Conservation (phyloP, 2,797 vertebrate species). For the Paramormyrops hopkinsi region DNA sequence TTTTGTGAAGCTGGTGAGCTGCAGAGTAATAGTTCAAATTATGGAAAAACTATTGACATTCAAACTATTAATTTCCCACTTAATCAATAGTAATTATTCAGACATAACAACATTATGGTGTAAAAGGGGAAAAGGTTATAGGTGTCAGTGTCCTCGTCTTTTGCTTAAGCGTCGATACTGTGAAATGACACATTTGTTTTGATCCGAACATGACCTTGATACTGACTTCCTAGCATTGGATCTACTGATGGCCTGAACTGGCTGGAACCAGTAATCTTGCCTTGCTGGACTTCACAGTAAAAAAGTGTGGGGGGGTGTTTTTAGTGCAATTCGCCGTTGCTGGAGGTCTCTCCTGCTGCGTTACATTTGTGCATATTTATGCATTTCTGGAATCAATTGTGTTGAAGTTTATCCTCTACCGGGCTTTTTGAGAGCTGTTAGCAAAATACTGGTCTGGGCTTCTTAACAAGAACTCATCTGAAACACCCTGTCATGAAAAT, state of each 20-base stretch:
- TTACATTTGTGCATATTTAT: constrained; percentile 4
- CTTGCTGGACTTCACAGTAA: neutral
- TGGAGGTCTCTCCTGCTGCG: neutral
- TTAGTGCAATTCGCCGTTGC: neutral
- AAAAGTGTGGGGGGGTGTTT: neutral
- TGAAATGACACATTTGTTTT: neutral
- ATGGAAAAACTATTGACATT: neutral
- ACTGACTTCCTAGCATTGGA: neutral
- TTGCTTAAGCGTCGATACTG: no score
- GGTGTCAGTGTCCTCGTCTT: neutral
- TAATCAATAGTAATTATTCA: neutral
- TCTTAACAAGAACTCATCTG: neutral
- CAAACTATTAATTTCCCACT: neutral
- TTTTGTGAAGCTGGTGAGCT: neutral
- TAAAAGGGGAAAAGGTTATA: neutral
- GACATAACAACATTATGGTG: neutral
- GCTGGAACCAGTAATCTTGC: neutral
- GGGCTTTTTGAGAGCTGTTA: neutral
- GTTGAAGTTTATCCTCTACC: neutral
- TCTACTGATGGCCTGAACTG: neutral
- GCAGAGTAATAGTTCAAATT: neutral
- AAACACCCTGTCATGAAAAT: neutral
- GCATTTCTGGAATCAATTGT: neutral
- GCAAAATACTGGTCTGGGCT: neutral
- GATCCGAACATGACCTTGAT: neutral